Percentiles rank a stretch among this genome's conserved stretches.
phyloP scores from a whole-genome alignment of 2,113 vertebrate species.

The Xenopus borealis region DNA sequence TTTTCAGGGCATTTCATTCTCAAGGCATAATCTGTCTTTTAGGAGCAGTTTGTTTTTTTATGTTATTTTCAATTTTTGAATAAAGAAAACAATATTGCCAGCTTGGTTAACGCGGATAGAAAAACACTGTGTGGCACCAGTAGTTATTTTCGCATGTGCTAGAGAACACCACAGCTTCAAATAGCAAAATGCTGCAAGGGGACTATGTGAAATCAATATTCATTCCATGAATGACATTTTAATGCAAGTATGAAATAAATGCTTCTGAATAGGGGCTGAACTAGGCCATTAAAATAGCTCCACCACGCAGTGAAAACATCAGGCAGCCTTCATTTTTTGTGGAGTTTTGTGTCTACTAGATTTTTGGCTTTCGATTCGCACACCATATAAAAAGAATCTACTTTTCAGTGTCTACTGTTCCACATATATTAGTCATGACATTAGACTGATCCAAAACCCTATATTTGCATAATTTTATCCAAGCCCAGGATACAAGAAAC shows the following conservation, averaged over 20 bases:
- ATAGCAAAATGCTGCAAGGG: neutral
- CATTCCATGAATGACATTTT: slow-evolving; percentile 1
- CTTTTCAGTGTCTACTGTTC: slow-evolving; percentile 13
- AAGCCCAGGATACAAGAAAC: slow-evolving; percentile 15
- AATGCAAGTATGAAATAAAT: neutral
- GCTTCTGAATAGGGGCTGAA: neutral
- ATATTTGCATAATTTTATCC: slow-evolving; percentile 17
- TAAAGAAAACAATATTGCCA: no score
- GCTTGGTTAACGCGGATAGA: no score
- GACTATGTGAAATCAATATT: slow-evolving; percentile 2
- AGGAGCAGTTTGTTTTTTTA: no score
- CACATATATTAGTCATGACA: slow-evolving; percentile 13
- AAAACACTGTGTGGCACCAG: no score
- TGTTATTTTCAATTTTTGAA: no score
- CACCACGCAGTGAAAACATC: neutral
- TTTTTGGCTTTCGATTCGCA: neutral
- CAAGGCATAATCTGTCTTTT: no score
- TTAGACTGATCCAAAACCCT: slow-evolving; percentile 7
- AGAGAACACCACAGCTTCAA: neutral
- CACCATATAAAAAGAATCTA: neutral
- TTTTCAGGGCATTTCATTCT: no score
- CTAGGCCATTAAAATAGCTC: neutral
- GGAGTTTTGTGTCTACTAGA: neutral
- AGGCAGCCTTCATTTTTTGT: neutral
- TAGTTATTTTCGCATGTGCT: neutral